A percentile compares a stretch with the other conserved stretches of the same genome.
Conservation (phyloP, 2,113 vertebrate species). For the Dendropsophus ebraccatus region DNA sequence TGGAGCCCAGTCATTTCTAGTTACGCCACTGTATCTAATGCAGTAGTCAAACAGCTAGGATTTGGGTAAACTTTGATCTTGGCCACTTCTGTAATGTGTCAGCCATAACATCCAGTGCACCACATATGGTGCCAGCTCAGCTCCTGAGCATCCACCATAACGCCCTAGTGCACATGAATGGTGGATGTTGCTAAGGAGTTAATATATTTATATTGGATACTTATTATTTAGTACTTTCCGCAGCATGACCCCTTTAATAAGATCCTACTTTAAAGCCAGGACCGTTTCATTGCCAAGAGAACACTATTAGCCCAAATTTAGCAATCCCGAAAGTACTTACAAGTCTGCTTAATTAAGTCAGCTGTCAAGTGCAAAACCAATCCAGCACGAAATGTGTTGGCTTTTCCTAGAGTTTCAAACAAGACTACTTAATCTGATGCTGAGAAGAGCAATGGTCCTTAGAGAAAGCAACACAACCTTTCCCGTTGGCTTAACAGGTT, state of each 20-base stretch:
- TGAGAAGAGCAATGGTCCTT: not conserved
- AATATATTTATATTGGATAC: too few species aligned
- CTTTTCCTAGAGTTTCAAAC: not conserved
- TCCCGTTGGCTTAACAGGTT: not conserved
- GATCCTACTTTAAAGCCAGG: not conserved
- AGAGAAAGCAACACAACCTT: not conserved
- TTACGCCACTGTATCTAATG: too few species aligned
- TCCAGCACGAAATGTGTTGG: not conserved
- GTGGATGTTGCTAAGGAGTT: too few species aligned
- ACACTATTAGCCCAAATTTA: not conserved
- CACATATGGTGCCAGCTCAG: too few species aligned
- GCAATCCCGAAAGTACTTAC: not conserved
- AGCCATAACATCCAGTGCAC: too few species aligned
- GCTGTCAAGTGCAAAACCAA: constrained; percentile 13
- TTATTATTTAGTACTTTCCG: too few species aligned
- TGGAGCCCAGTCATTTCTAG: too few species aligned
- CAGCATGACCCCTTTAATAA: not conserved
- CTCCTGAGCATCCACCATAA: too few species aligned
- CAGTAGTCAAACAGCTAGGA: too few species aligned
- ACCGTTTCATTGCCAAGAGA: not conserved
- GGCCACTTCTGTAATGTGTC: too few species aligned
- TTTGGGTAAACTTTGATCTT: too few species aligned
- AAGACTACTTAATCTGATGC: not conserved
- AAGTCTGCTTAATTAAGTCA: constrained; percentile 13
- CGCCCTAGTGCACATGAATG: too few species aligned